These are phyloP conservation scores for Anguilla anguilla DNA, from an alignment of 2,797 vertebrate genomes.

Conservation along the genomic window DNA sequence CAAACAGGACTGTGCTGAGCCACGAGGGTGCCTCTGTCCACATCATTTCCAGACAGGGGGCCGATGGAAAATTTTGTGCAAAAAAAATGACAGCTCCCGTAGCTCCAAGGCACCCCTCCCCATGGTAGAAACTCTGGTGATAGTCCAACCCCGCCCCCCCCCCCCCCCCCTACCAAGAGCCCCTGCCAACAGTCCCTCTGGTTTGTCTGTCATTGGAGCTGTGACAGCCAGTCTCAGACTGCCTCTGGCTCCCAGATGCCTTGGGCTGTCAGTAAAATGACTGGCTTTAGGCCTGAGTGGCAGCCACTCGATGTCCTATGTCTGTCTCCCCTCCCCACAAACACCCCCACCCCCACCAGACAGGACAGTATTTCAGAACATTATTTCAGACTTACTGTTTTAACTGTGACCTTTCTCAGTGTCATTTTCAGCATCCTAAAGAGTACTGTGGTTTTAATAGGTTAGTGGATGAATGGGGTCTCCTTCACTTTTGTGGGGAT, in stretches of 20 bases:
- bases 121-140: slow-evolving; percentile 37
- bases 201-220: slow-evolving; percentile 10
- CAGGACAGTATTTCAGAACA: slow-evolving; percentile 4
- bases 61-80: background rate
- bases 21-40: slow-evolving; percentile 38
- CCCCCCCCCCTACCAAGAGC: background rate
- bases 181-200: slow-evolving; percentile 18
- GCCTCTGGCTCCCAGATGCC: slow-evolving; percentile 16
- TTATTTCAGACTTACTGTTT: slow-evolving; percentile 13
- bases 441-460: background rate
- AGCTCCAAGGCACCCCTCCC: background rate
- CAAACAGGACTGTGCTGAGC: background rate
- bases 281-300: slow-evolving; percentile 6
- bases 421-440: background rate
- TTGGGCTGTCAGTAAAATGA: slow-evolving; percentile 15
- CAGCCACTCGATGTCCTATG: slow-evolving; percentile 13
- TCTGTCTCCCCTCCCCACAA: background rate
- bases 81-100: background rate
- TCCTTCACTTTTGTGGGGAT: slow-evolving; percentile 9
- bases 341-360: background rate
- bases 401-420: background rate
- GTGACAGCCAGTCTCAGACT: slow-evolving; percentile 36
- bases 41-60: slow-evolving; percentile 38
- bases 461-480: background rate
- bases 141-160: background rate